These are phyloP conservation scores for Gymnocheta viridis DNA, from an alignment of 2,888 invertebrate species.

Conservation along the genomic window DNA sequence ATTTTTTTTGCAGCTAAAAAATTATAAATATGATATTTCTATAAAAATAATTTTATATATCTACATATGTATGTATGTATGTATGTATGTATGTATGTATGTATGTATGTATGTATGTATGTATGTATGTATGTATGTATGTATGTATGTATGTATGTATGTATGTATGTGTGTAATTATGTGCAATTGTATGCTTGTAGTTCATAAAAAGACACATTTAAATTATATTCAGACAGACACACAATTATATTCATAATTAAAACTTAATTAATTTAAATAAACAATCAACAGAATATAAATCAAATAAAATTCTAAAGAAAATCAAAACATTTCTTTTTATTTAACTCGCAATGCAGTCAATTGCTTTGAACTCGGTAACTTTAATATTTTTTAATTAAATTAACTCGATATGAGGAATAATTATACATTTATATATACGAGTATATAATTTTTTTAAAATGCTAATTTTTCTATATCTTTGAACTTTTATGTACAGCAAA, in stretches of 20 bases:
- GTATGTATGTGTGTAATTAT: not conserved
- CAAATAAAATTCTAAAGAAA: constrained; percentile 58
- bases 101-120: no score
- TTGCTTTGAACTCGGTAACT: not conserved
- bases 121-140: no score
- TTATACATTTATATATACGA: not conserved
- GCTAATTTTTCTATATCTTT: no score
- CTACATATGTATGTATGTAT: no score
- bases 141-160: not conserved
- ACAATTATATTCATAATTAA: constrained; percentile 34
- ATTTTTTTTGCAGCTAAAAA: no score
- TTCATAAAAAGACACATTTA: not conserved
- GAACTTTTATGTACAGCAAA: no score
- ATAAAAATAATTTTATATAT: no score
- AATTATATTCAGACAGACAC: constrained; percentile 26
- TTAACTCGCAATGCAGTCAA: not conserved
- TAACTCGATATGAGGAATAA: no score
- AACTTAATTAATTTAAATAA: constrained; percentile 49
- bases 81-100: no score
- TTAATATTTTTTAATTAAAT: not conserved
- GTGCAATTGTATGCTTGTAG: not conserved
- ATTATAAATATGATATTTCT: no score
- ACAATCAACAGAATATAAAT: constrained; percentile 59
- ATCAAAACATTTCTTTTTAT: constrained; percentile 6
- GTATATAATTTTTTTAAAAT: no score